These are phyloP conservation scores for Emydura subglobosa DNA, from an alignment of 2,113 vertebrate species.

Conservation along the genomic window DNA sequence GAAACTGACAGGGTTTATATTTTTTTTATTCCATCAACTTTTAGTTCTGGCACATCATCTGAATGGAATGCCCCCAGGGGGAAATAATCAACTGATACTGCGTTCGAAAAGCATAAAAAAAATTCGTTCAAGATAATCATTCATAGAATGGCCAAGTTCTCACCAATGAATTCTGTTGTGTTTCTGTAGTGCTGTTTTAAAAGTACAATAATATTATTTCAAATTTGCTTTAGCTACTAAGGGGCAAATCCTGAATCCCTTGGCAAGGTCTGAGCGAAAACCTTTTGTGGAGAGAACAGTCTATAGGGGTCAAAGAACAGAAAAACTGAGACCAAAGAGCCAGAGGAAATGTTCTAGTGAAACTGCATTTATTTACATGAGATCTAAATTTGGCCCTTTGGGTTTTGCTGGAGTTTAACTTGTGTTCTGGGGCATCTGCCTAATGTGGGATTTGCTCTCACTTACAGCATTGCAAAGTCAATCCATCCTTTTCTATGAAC, in stretches of 20 bases:
- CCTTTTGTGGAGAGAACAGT: accelerated
- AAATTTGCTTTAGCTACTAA: background rate
- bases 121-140: background rate
- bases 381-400: background rate
- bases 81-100: background rate
- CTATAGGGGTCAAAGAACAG: background rate
- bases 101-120: background rate
- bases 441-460: accelerated
- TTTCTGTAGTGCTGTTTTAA: constrained; percentile 3
- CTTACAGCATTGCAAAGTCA: background rate
- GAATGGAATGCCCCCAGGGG: background rate
- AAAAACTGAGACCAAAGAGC: accelerated
- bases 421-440: background rate
- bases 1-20: background rate
- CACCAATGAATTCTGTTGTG: background rate
- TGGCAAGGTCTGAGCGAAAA: background rate
- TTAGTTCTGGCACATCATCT: background rate
- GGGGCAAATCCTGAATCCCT: background rate
- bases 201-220: background rate
- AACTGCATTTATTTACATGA: background rate
- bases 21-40: background rate
- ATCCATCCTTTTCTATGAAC: accelerated
- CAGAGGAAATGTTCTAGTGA: background rate
- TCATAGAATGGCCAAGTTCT: background rate
- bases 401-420: accelerated